Base-by-base conservation (phyloP, 2,113 vertebrate species). In the Arvicanthis niloticus region DNA sequence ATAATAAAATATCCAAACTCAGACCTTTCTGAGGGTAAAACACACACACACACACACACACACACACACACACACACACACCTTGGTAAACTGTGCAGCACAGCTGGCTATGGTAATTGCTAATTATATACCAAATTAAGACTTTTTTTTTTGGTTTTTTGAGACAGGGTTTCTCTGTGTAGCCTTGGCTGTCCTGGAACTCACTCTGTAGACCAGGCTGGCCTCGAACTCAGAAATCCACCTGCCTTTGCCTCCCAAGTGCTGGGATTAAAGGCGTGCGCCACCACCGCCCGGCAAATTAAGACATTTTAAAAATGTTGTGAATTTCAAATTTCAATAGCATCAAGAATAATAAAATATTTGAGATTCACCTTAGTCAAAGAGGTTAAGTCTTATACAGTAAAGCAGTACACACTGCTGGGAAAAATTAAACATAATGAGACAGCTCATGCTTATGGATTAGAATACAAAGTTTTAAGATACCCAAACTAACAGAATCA, bases 311-410 rank as follows among this genome's bases (percentile, higher is more conserved):
- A 8, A 53, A 68, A 53, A 51, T 22, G 40, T 45, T 65, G 11
- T 51, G 9, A 93, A 86, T 87, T 94, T 92, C 72, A 72, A 92
- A 93, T 81, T 84, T 82, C 5, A 89, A 34, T 16, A 45, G 85
- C 22, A 68, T 15, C 21, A 26, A 68, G 31, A 86, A 87, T 87
- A 62, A 87, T 53, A 88, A 56, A 17, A 37, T 29, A 72, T 45
- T 5, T 84, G 81, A 84, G 58, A 62, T 5, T 42, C n/a, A 29
- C 26, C 58, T 34, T 48, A 67, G 34, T 68, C 48, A 88, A 53
- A 65, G 21, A 88, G 45, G 37, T 13, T 22, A 72, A n/a, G 48
- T 53, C 67, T 53, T 53, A 56, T 8, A 53, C 3, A 88, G 34
- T n/a, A 68, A 70, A 70, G 6, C 24, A 16, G 22, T 17, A 37